phyloP scores from a whole-genome alignment of 2,113 vertebrate species.

The Paracanthobrama guichenoti region DNA sequence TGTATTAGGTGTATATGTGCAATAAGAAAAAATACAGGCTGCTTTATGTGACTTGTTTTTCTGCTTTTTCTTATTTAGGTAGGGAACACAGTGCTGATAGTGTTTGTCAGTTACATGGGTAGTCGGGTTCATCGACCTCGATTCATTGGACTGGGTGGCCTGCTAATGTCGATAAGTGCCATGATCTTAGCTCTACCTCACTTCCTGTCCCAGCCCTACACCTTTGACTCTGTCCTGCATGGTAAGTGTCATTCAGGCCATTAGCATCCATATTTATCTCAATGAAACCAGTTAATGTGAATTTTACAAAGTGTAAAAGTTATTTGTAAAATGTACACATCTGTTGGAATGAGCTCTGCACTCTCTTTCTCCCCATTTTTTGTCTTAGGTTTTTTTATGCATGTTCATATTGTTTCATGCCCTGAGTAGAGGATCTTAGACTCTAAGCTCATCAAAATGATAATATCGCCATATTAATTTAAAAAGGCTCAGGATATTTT shows the following conservation, averaged over 20 bases:
- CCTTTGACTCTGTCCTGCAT: conserved; percentile 73
- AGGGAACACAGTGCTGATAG: conserved; percentile 89
- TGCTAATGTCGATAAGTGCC: conserved; percentile 87
- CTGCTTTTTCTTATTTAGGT: conserved; percentile 71
- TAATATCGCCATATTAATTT: not conserved
- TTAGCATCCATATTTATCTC: not conserved
- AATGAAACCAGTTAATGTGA: not conserved
- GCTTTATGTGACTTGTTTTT: not conserved
- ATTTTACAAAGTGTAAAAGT: not conserved
- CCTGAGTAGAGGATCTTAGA: not conserved
- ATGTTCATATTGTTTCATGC: conserved; percentile 13
- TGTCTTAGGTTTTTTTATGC: not conserved
- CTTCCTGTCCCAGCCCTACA: conserved; percentile 85
- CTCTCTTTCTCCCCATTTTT: not conserved
- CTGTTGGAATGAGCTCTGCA: not conserved
- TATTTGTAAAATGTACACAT: not conserved
- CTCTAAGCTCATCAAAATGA: conserved; percentile 19
- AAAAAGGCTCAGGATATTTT: conserved; percentile 37
- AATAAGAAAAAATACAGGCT: not conserved
- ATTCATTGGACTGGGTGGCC: conserved; percentile 83
- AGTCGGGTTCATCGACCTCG: conserved; percentile 88
- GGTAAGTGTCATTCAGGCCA: conserved; percentile 63
- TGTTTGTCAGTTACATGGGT: conserved; percentile 96
- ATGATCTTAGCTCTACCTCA: conserved; percentile 92
- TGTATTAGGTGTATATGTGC: not conserved